Base-by-base conservation (phyloP, 1,140 invertebrate genomes). In the Vanessa tameamea region DNA sequence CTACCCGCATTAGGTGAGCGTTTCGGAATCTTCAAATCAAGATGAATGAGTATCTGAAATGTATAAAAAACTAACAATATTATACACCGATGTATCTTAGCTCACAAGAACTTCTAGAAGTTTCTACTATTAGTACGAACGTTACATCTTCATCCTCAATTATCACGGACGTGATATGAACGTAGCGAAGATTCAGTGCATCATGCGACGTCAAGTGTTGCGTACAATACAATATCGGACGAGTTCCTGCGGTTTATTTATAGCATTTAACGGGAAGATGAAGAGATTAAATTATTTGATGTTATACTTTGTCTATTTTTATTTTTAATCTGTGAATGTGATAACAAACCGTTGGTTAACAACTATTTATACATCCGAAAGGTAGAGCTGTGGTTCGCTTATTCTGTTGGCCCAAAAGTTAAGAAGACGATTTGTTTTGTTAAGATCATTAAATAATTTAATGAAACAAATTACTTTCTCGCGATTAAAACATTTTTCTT, bases 71-170 rank as follows among this genome's bases (percentile, higher is more conserved):
- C 37, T 55, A n/a, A 0, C 23, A 20, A 51, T 15, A 15, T 51
- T 51, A 51, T 6, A 6, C 48, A 15, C 6, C 6, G 9, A 15
- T 51, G 4, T 15, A 51, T 6, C 13, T 50, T 11, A 50, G 4
- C 48, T 51, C 1, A n/a, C 5, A 20, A 57, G 55, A 57, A 23
- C 23, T 57, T 57, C 55, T 57, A 26, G 55, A 57, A 37, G 26
- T 0, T 15, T 61, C 23, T 61, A 26, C 1, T n/a, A n/a, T 51
- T 51, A 51, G 12, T 14, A 31, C 14, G 15, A 2, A 31, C 7
- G 14, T 15, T n/a, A 16, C 2, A 57, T 57, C 20, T 26, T 57
- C 57, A 61, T 61, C 57, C 57, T 61, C 57, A 61, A 61, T 61
- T 37, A 61, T 61, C 13, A 8, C 31, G 15, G 3, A 59, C 23